Evolutionary conservation across 2,113 vertebrate genomes (phyloP).

Genomic region (Cephalopholis sonnerati): DNA sequence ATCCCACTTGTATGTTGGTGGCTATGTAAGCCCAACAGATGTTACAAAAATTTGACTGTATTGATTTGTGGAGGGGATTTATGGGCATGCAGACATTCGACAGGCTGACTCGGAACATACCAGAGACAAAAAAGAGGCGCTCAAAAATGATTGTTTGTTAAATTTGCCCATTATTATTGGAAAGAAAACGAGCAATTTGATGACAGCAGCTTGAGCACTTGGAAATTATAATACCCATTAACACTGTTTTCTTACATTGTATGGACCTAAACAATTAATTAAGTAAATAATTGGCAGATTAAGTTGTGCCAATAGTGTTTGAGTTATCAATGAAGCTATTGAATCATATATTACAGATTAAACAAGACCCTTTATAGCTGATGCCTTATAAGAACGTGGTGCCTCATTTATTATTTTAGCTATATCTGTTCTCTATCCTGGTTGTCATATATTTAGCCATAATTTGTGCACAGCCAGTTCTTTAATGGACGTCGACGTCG

Average conservation of each 20-base stretch:
- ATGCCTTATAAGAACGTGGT: neutral
- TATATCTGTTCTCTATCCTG: neutral
- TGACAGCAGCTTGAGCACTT: neutral
- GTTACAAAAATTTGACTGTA: too few species aligned
- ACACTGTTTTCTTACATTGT: neutral
- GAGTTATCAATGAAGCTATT: neutral
- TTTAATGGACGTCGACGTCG: slow-evolving; percentile 27
- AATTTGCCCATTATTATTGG: neutral
- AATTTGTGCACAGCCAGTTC: slow-evolving; percentile 38
- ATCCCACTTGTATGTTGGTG: too few species aligned
- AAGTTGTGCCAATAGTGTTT: neutral
- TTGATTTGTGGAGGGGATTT: too few species aligned
- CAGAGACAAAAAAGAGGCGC: too few species aligned
- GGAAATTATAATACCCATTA: neutral
- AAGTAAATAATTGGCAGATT: neutral
- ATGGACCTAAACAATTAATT: neutral
- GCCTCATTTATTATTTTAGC: neutral
- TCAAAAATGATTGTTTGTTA: too few species aligned
- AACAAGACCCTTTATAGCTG: neutral
- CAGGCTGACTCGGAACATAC: too few species aligned
- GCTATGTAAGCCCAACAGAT: too few species aligned
- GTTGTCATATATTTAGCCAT: slow-evolving; percentile 41
- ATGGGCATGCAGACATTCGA: too few species aligned
- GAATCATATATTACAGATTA: neutral
- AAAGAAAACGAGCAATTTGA: neutral